A percentile compares a stretch with the other conserved stretches of the same genome.
These are phyloP conservation scores for Aporophyla nigra DNA, from an alignment of 2,888 invertebrate species.

Conservation along the genomic window DNA sequence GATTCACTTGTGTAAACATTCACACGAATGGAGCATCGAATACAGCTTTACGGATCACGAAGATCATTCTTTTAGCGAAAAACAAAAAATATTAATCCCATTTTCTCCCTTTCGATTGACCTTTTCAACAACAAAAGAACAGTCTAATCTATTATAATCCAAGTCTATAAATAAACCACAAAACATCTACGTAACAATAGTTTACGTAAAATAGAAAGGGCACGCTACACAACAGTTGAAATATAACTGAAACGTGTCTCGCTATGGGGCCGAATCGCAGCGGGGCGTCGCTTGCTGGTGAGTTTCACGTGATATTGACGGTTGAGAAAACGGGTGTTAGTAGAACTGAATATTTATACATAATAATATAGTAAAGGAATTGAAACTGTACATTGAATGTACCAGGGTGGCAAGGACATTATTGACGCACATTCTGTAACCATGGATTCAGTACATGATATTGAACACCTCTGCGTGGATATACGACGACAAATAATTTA, in stretches of 20 bases:
- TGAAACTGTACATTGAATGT: too few relatives aligned
- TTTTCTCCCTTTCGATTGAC: background rate
- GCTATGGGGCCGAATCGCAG: constrained; percentile 33
- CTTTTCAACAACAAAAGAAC: constrained; percentile 8
- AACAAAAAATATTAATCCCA: background rate
- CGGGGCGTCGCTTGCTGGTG: constrained; percentile 48
- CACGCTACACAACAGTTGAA: constrained; percentile 5
- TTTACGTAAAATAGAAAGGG: constrained; percentile 36
- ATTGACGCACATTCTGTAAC: too few relatives aligned
- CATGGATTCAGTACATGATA: too few relatives aligned
- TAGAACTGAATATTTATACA: background rate
- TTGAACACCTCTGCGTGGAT: too few relatives aligned
- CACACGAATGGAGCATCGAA: background rate
- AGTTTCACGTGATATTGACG: constrained; percentile 40
- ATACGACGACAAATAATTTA: too few relatives aligned
- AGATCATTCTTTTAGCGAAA: background rate
- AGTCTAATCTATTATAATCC: constrained; percentile 2
- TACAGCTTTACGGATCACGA: background rate
- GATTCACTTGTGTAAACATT: background rate
- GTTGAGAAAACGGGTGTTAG: background rate
- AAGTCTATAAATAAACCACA: constrained; percentile 30
- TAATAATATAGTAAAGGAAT: too few relatives aligned
- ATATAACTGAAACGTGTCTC: constrained; percentile 37
- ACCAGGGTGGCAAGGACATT: too few relatives aligned
- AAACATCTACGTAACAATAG: constrained; percentile 2